phyloP scores from a whole-genome alignment of 2,797 vertebrate species.

The Microcaecilia unicolor region DNA sequence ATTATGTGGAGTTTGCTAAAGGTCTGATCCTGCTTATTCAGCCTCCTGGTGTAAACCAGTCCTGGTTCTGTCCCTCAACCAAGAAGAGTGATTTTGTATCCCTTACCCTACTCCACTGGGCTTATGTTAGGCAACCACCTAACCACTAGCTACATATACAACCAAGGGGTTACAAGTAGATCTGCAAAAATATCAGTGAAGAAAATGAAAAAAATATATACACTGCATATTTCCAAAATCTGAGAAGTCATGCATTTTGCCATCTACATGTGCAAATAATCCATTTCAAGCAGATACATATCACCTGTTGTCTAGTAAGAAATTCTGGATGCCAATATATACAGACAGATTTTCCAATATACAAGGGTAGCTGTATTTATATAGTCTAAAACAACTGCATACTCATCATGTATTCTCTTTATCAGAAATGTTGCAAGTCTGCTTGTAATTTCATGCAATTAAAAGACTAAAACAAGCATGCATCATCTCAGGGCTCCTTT shows the following conservation, averaged over 20 bases:
- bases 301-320: neutral
- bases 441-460: neutral
- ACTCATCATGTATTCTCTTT: neutral
- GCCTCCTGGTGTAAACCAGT: too few relatives aligned
- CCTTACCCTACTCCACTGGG: too few relatives aligned
- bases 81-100: too few relatives aligned
- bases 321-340: neutral
- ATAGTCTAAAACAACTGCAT: neutral
- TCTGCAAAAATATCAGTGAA: neutral
- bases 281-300: neutral
- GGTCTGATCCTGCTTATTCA: too few relatives aligned
- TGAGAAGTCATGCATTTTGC: neutral
- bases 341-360: neutral
- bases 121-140: too few relatives aligned
- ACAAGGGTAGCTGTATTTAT: neutral
- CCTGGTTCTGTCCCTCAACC: too few relatives aligned
- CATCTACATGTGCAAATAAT: neutral
- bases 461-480: neutral
- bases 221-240: neutral
- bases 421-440: neutral
- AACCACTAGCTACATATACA: too few relatives aligned
- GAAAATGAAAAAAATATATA: neutral
- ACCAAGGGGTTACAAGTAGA: too few relatives aligned
- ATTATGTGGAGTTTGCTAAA: too few relatives aligned
- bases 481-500: neutral